phyloP scores from a whole-genome alignment of 1,140 invertebrate species.

The Bombus pyrosoma region DNA sequence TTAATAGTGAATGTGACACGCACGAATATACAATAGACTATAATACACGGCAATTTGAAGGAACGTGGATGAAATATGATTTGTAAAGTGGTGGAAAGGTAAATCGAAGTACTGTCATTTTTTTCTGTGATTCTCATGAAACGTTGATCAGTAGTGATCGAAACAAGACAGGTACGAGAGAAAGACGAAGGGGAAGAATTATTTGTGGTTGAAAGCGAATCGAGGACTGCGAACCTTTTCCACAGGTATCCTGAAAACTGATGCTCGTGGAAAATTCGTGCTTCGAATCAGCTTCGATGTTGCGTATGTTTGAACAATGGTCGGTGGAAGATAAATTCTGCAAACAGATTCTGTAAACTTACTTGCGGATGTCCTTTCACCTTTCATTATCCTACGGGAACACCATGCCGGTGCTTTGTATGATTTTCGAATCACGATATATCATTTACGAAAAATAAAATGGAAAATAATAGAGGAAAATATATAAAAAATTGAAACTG shows the following conservation, averaged over 20 bases:
- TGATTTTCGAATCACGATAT: neutral
- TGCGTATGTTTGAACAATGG: neutral
- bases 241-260: conserved; percentile 13
- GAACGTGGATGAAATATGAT: too few relatives aligned
- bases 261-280: conserved; percentile 27
- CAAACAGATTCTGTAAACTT: conserved; percentile 6
- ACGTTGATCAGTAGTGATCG: too few relatives aligned
- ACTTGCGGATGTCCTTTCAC: neutral
- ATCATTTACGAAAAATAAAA: neutral
- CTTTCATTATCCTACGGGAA: neutral
- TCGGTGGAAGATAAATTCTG: neutral
- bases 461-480: neutral
- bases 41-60: too few relatives aligned
- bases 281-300: neutral
- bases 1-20: too few relatives aligned
- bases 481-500: neutral
- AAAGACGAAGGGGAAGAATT: neutral
- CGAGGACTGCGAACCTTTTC: neutral
- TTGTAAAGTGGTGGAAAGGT: neutral
- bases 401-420: neutral
- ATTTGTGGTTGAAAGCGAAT: neutral
- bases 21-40: too few relatives aligned
- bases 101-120: neutral
- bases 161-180: neutral
- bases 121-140: neutral